A percentile compares a stretch with the other conserved stretches of the same genome.
Evolutionary conservation across 2,888 invertebrate species (phyloP).

Genomic region (Meiosimyza platycephala): DNA sequence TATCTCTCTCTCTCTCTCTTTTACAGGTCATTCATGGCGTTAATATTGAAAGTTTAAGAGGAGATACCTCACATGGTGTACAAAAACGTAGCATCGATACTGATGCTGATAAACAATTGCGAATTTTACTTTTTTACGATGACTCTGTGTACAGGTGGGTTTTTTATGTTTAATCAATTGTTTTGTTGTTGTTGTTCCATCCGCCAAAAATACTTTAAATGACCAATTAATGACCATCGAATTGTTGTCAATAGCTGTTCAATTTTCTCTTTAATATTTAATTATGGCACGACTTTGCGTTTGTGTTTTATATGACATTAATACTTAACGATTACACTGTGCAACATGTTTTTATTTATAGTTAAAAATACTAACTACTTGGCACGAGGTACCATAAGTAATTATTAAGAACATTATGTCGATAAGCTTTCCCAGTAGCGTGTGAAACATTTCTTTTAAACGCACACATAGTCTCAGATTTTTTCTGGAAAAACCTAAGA

Average conservation of each 20-base stretch:
- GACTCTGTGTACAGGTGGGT: constrained; percentile 87
- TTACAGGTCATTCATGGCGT: constrained; percentile 85
- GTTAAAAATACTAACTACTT: too few species aligned
- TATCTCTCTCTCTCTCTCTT: constrained; percentile 39
- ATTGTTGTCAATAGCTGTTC: neutral
- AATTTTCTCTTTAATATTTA: neutral
- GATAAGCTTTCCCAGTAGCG: too few species aligned
- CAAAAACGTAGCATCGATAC: constrained; percentile 75
- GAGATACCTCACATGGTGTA: constrained; percentile 72
- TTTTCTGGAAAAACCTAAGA: too few species aligned
- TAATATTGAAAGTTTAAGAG: constrained; percentile 76
- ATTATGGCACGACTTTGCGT: too few species aligned
- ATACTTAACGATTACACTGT: too few species aligned
- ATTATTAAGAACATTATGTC: too few species aligned
- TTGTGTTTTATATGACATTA: too few species aligned
- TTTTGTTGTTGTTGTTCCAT: neutral
- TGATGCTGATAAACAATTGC: constrained; percentile 78
- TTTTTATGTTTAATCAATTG: neutral
- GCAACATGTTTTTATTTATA: too few species aligned
- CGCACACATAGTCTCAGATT: too few species aligned
- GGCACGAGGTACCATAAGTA: too few species aligned
- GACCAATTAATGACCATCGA: neutral
- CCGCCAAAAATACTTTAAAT: constrained; percentile 5
- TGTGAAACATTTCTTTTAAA: too few species aligned
- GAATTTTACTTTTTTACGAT: constrained; percentile 88